Conservation (phyloP, 2,888 invertebrate genomes). For the Rhimphoctona megacephalus region DNA sequence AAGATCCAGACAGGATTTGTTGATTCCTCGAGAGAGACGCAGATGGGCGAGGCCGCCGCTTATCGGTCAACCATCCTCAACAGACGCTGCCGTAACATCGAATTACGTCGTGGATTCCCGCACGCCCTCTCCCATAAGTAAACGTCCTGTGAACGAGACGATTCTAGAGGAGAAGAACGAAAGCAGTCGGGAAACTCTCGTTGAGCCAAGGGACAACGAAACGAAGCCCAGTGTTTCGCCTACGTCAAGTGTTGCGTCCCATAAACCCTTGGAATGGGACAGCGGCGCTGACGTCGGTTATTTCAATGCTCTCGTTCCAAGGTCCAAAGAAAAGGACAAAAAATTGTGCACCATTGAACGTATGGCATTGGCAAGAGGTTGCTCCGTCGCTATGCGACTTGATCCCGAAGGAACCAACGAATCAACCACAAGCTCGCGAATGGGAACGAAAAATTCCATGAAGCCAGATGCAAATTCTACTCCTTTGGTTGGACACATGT, state of each 20-base stretch:
- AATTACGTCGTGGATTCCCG: slow-evolving; percentile 69
- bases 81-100: background rate
- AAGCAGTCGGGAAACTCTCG: slow-evolving; percentile 72
- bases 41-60: slow-evolving; percentile 83
- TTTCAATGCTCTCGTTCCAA: slow-evolving; percentile 85
- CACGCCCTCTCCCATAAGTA: slow-evolving; percentile 75
- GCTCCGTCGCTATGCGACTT: slow-evolving; percentile 83
- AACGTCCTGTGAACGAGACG: slow-evolving; percentile 71
- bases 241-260: slow-evolving; percentile 91
- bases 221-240: slow-evolving; percentile 88
- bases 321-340: slow-evolving; percentile 85
- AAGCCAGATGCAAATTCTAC: slow-evolving; percentile 83
- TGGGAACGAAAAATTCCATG: slow-evolving; percentile 51
- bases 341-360: slow-evolving; percentile 88
- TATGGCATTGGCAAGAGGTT: slow-evolving; percentile 86
- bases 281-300: slow-evolving; percentile 95
- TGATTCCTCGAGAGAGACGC: slow-evolving; percentile 80
- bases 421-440: slow-evolving; percentile 65
- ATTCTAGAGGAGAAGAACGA: slow-evolving; percentile 77
- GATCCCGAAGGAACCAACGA: slow-evolving; percentile 85
- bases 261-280: slow-evolving; percentile 94
- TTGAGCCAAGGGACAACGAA: slow-evolving; percentile 74
- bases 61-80: slow-evolving; percentile 80
- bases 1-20: slow-evolving; percentile 67
- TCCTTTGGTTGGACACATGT: slow-evolving; percentile 70